Base-by-base conservation (phyloP, 2,113 vertebrate species). In the Podarcis cretensis region DNA sequence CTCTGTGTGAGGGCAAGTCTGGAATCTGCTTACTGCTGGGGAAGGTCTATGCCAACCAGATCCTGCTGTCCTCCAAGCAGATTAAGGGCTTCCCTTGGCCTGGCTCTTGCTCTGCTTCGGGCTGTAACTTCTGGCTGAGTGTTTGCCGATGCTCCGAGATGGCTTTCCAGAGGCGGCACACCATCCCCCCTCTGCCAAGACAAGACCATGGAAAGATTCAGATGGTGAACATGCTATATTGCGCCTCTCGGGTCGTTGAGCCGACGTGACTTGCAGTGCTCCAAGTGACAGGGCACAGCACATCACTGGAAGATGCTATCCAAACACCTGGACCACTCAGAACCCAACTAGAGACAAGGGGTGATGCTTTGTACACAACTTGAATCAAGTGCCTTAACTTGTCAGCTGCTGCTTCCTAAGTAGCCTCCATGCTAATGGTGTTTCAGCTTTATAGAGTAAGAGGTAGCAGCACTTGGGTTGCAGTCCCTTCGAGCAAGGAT, bases 91-190 rank as follows among this genome's bases (percentile, higher is more conserved):
- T n/a, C 3, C 18, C 21, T 57, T 37, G 2, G 3, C 2, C 3
- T 95, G 89, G 71, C 73, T 3, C 3, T 95, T 89, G 71, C 73
- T 93, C 87, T 6, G 86, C 40, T 37, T 89, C 84, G 18, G 1
- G 30, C 84, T 89, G 59, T 92, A 40, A 1, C 35, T 88, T 90
- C 78, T 65, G 2, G 90, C 37, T 0, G 2, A 92, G 84, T 81
- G 89, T 93, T 83, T 92, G 95, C 88, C 97, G 95, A 82, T 95
- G 95, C 69, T 95, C 94, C 21, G 90, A 84, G 91, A 99, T 97
- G 84, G 98, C 96, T 43, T 96, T 96, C 98, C 98, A 99, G 66
- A 99, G 92, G 43, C 97, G 97, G 92, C 96, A 98, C 37, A 97
- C 94, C 90, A 97, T 97, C 21, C 98, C 98, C 0, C 97, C 97